Evolutionary conservation across 1,140 invertebrate genomes (phyloP).

Genomic region (Drosophila pectinifera): DNA sequence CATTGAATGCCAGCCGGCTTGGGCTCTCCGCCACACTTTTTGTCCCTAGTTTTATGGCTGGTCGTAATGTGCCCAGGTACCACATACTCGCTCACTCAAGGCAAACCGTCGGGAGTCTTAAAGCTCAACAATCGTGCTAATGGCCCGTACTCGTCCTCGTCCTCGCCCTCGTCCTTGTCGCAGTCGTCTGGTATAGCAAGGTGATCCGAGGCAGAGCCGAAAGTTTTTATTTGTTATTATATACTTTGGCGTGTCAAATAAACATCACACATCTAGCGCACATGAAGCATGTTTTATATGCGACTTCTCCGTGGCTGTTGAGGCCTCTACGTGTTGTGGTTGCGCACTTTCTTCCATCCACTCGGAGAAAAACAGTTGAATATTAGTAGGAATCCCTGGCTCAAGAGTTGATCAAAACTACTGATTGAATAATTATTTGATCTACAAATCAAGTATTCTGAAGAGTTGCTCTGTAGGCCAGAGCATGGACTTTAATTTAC

Average conservation of each 20-base stretch:
- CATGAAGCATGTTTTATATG: slow-evolving; percentile 82
- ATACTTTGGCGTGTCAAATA: slow-evolving; percentile 83
- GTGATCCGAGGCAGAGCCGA: slow-evolving; percentile 58
- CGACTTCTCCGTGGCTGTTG: slow-evolving; percentile 41
- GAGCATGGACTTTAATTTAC: no score
- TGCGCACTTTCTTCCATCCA: slow-evolving; percentile 56
- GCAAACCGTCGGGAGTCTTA: slow-evolving; percentile 62
- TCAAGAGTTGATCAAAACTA: no score
- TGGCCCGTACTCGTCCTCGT: slow-evolving; percentile 70
- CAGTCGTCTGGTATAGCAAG: slow-evolving; percentile 37
- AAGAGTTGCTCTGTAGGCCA: no score
- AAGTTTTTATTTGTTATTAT: slow-evolving; percentile 84
- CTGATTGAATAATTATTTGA: no score
- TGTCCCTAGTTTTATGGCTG: slow-evolving; percentile 69
- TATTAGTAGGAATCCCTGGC: not conserved
- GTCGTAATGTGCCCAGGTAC: slow-evolving; percentile 68
- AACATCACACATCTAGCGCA: slow-evolving; percentile 80
- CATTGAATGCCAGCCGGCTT: slow-evolving; percentile 17
- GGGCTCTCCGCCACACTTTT: slow-evolving; percentile 18
- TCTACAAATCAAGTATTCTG: no score
- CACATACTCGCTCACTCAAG: slow-evolving; percentile 39
- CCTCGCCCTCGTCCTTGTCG: slow-evolving; percentile 32
- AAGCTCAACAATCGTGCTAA: slow-evolving; percentile 83
- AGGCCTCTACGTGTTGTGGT: slow-evolving; percentile 69
- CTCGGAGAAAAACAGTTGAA: not conserved